Percentiles rank a stretch among this genome's conserved stretches.
Conservation (phyloP, 2,113 vertebrate species). For the Alouatta palliata region DNA sequence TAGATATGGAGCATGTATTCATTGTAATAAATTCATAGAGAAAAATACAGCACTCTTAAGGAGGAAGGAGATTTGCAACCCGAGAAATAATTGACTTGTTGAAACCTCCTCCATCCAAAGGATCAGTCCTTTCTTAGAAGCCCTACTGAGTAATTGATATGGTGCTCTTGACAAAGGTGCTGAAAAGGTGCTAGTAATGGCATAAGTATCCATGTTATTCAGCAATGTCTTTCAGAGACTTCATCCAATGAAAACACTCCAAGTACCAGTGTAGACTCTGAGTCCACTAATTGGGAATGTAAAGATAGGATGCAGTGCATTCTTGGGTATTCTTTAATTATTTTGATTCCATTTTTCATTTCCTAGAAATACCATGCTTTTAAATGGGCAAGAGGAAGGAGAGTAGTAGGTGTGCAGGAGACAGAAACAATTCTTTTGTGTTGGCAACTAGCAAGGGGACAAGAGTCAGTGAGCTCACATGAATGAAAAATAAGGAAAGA, state of each 20-base stretch:
- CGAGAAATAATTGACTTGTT: constrained; percentile 59
- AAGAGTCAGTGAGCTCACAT: constrained; percentile 6
- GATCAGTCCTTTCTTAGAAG: constrained; percentile 45
- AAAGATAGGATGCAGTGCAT: background rate
- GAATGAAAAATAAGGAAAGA: background rate
- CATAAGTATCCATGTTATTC: background rate
- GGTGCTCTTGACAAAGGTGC: constrained; percentile 50
- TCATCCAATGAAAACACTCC: background rate
- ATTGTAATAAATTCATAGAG: constrained; percentile 59
- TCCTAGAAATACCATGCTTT: background rate
- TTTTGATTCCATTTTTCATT: background rate
- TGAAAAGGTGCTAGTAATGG: constrained; percentile 9
- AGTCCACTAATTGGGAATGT: background rate
- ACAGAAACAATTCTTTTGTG: background rate
- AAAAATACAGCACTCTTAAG: constrained; percentile 61
- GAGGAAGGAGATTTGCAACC: constrained; percentile 46
- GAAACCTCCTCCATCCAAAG: constrained; percentile 16
- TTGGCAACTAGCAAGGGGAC: background rate
- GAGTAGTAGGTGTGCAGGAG: background rate
- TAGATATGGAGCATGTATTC: background rate
- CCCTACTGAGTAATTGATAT: constrained; percentile 46
- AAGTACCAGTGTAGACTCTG: background rate
- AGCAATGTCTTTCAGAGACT: constrained; percentile 37
- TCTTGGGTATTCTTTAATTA: constrained; percentile 14
- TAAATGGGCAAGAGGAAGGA: background rate